A percentile compares a stretch with the other conserved stretches of the same genome.
Evolutionary conservation across 2,113 vertebrate species (phyloP).

Genomic region (Tachysurus vachellii): DNA sequence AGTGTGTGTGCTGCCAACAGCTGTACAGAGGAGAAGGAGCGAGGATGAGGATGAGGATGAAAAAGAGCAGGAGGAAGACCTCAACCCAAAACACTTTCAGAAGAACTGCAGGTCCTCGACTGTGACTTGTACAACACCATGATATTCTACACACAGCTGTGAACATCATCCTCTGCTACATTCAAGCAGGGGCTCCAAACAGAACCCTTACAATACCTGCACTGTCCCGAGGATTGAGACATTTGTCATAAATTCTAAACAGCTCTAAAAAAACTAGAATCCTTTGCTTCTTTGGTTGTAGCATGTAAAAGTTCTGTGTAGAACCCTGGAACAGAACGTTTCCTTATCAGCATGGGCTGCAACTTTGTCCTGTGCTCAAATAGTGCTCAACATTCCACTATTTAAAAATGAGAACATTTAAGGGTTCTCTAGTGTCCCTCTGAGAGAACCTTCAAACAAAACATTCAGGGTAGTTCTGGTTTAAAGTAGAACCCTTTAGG

Average conservation of each 20-base stretch:
- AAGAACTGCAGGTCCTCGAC: neutral
- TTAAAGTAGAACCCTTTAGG: neutral
- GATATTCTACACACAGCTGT: neutral
- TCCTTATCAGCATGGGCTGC: neutral
- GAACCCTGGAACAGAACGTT: neutral
- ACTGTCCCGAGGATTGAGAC: neutral
- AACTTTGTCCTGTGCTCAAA: neutral
- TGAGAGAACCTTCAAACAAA: neutral
- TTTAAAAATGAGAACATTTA: neutral
- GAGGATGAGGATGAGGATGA: neutral
- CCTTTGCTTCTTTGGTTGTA: neutral
- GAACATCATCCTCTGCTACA: neutral
- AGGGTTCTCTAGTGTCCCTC: neutral
- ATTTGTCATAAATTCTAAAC: neutral
- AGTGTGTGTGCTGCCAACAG: slow-evolving; percentile 8
- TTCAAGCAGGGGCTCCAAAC: neutral
- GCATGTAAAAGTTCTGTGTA: neutral
- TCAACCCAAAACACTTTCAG: neutral
- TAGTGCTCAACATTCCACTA: neutral
- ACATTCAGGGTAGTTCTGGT: neutral
- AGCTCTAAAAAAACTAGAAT: neutral
- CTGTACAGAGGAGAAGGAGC: neutral
- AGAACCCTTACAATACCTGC: neutral
- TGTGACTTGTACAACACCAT: neutral
- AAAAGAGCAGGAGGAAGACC: neutral